A percentile compares a stretch with the other conserved stretches of the same genome.
phyloP scores from a whole-genome alignment of 2,888 invertebrate genomes.

The Ornithoptera priamus region DNA sequence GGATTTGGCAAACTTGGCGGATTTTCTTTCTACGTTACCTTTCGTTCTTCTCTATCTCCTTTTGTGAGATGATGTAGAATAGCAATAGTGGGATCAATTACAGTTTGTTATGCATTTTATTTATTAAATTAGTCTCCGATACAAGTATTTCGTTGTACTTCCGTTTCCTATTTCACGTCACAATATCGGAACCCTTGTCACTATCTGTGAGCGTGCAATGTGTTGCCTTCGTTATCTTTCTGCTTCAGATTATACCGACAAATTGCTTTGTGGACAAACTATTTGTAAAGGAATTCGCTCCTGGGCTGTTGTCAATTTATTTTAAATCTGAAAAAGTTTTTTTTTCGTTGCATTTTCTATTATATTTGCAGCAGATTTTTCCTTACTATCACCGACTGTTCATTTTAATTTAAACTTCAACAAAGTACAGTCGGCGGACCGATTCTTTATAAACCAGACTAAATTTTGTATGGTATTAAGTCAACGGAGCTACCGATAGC shows the following conservation, averaged over 20 bases:
- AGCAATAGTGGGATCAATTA: too few species aligned
- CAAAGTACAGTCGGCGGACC: too few species aligned
- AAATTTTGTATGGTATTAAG: too few species aligned
- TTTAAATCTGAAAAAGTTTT: background rate
- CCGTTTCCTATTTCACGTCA: conserved; percentile 5
- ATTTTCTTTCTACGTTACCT: too few species aligned
- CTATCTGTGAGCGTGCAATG: conserved; percentile 21
- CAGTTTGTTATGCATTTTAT: too few species aligned
- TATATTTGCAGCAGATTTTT: background rate
- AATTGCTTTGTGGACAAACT: conserved; percentile 24
- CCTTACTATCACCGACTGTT: background rate
- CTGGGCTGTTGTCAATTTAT: background rate
- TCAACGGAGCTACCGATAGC: too few species aligned
- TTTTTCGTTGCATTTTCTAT: background rate
- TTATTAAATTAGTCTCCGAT: background rate
- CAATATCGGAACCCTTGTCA: conserved; percentile 26
- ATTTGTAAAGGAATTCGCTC: conserved; percentile 7
- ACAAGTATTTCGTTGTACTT: conserved; percentile 13
- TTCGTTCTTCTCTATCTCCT: too few species aligned
- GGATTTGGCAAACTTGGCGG: too few species aligned
- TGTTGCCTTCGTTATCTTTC: conserved; percentile 23
- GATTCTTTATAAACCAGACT: too few species aligned
- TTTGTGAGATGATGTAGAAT: too few species aligned
- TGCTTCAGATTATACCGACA: conserved; percentile 27
- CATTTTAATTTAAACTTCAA: too few species aligned